Conservation (phyloP, 2,113 vertebrate genomes). For the Cottus gobio region DNA sequence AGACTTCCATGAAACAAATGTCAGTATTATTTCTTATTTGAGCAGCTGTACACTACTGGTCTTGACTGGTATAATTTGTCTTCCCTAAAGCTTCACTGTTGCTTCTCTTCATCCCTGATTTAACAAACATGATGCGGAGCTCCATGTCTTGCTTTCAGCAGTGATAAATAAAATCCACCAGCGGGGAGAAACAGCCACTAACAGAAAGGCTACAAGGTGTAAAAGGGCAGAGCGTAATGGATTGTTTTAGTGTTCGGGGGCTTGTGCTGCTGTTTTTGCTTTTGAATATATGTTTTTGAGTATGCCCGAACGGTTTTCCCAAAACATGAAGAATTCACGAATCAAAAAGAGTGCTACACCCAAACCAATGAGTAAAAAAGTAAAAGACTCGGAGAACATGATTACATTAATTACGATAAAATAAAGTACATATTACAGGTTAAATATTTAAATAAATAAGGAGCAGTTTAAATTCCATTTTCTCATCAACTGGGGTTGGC, state of each 20-base stretch:
- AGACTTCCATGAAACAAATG: conserved; percentile 14
- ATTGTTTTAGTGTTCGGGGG: conserved; percentile 23
- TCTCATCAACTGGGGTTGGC: not conserved
- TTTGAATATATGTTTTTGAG: conserved; percentile 1
- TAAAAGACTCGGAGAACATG: not conserved
- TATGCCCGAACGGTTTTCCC: not conserved
- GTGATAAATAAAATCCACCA: conserved; percentile 34
- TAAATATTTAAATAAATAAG: not conserved
- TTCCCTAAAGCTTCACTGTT: conserved; percentile 26
- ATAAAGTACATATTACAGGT: not conserved
- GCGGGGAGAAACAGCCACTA: no score
- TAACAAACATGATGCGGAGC: conserved; percentile 40
- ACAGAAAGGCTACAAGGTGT: conserved; percentile 23
- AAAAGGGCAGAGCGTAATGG: conserved; percentile 37
- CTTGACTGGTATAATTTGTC: conserved; percentile 34
- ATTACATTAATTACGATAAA: not conserved
- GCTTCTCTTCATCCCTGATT: conserved; percentile 36
- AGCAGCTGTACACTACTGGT: conserved; percentile 18
- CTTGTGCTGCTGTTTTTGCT: conserved; percentile 1
- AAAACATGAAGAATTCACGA: no score
- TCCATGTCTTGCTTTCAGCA: conserved; percentile 12
- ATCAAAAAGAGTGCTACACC: no score
- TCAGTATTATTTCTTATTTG: conserved; percentile 19
- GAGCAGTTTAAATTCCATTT: not conserved
- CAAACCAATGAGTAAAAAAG: not conserved